Conservation (phyloP, 2,888 invertebrate species). For the Coremacera marginata region DNA sequence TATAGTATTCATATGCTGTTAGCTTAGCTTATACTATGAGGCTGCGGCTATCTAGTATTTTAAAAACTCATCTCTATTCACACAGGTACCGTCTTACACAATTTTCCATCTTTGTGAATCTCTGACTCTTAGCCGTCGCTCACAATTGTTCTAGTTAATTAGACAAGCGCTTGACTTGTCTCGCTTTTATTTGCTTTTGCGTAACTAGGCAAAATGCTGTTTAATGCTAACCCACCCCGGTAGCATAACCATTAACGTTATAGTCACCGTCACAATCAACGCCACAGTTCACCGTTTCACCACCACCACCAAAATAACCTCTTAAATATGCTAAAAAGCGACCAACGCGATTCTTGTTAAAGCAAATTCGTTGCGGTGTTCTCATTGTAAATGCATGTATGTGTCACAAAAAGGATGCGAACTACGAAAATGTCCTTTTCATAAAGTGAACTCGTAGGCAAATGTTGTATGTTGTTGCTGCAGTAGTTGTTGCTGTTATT, state of each 20-base stretch:
- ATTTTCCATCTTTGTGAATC: not conserved
- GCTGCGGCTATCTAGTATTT: no score
- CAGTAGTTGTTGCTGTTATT: not conserved
- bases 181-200: slow-evolving; percentile 15
- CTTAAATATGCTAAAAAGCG: slow-evolving; percentile 27
- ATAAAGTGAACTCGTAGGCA: slow-evolving; percentile 38
- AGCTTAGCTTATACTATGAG: no score
- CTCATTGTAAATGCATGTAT: not conserved
- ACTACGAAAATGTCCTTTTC: slow-evolving; percentile 29
- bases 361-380: not conserved
- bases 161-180: slow-evolving; percentile 37
- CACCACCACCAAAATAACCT: not conserved
- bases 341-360: not conserved
- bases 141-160: slow-evolving; percentile 39
- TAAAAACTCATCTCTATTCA: no score
- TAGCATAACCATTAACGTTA: not conserved
- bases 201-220: slow-evolving; percentile 28
- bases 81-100: no score
- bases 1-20: no score
- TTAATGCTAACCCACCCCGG: not conserved
- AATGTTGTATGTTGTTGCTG: slow-evolving; percentile 27
- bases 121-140: slow-evolving; percentile 2
- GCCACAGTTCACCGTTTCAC: no score
- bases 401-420: not conserved
- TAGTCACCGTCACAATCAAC: not conserved